Evolutionary conservation across 2,888 invertebrate genomes (phyloP), one percentile per base, ranked within the genome.

Genomic region (Dolichomitus sp.): DNA sequence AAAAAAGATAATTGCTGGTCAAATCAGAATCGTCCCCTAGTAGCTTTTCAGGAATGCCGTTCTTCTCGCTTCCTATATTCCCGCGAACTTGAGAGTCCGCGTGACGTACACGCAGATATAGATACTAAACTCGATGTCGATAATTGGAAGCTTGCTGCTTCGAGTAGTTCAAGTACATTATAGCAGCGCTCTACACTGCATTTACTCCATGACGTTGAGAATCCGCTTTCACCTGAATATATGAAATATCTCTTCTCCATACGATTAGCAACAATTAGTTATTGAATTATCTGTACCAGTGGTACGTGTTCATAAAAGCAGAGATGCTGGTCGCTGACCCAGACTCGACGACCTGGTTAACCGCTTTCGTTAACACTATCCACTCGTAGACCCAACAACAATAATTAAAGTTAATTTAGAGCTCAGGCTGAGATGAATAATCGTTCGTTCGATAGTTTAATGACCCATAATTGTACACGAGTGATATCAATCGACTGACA

Each of bases 331-430:
- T 23, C 40, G 80, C 14, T 40, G 83, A 73, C 83, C 83, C 75
- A 79, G 52, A 82, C 70, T 78, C 74, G 40, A 57, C 57, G 78
- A 74, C 81, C 81, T 70, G 69, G 69, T 81, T 78, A 73, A 74
- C 69, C 57, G 81, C 78, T 50, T 78, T 54, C 70, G 52, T 78
- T 74, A 73, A 77, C 68, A 78, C 23, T 4, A 54, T 54, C 23
- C 9, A 54, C 54, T 54, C 27, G 23, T 27, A 33, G 1, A 68
- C 17, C 37, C 37, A 57, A 57, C 19, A 42, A 73, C 61, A 54
- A 73, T 57, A 73, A 77, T 77, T 40, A 73, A 73, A 81, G 73
- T 11, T 7, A 72, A 72, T 73, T 73, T 68, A 54, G 59, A 57
- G 17, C 27, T 23, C 12, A 19, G 48, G 27, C 9, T 52, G 17